These are phyloP conservation scores for Myiotriccus ornatus DNA, from an alignment of 2,797 vertebrate species.

Conservation along the genomic window DNA sequence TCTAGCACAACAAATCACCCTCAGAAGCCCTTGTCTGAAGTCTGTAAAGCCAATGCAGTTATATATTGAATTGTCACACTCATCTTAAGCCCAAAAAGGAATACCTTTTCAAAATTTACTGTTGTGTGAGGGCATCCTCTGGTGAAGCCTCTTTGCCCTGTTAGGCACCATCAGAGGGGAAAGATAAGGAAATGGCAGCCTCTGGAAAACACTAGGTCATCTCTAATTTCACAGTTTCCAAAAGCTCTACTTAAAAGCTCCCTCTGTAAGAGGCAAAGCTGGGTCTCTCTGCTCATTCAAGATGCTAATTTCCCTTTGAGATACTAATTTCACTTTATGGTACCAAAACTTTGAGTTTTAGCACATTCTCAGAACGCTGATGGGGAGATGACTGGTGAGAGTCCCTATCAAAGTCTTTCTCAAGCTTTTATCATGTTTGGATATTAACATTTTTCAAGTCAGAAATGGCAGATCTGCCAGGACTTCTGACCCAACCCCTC, in stretches of 20 bases:
- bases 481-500: background rate
- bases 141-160: background rate
- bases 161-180: background rate
- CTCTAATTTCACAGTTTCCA: background rate
- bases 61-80: background rate
- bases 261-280: background rate
- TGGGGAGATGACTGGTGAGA: background rate
- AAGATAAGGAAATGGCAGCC: background rate
- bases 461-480: background rate
- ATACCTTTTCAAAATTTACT: background rate
- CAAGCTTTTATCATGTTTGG: slow-evolving; percentile 22
- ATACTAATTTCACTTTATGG: background rate
- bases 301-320: background rate
- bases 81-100: background rate
- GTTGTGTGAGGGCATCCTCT: accelerated
- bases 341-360: background rate
- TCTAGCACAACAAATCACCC: background rate
- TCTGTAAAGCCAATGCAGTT: background rate
- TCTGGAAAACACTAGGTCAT: background rate
- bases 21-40: background rate
- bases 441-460: slow-evolving; percentile 15
- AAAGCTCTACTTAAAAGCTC: background rate
- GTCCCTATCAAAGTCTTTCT: background rate
- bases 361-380: background rate
- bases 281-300: background rate